Base-by-base conservation (phyloP, 2,113 vertebrate species). In the Microtus pennsylvanicus region DNA sequence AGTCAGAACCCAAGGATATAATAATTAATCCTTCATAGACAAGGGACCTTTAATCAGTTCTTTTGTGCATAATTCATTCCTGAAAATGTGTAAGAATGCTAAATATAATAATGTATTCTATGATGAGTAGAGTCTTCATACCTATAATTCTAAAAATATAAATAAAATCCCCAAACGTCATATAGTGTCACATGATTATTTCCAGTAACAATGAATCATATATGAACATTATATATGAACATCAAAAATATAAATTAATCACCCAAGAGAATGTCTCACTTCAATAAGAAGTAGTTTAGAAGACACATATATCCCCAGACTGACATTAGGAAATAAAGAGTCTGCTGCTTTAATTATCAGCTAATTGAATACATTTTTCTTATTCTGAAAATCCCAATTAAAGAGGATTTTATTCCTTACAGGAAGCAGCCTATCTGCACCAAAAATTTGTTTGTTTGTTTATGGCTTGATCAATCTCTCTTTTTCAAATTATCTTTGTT, bases 11-110 rank as follows among this genome's bases (percentile, higher is more conserved):
- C 86, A 96, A 90, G 81, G 80, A 42, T 52, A 26, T 38, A 87
- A 33, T 52, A 92, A 94, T 75, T 92, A 92, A 92, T 95, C n/a
- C 70, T 90, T 82, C 69, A 83, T 90, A 92, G 83, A 93, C 63
- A 89, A 89, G 3, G 55, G 61, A 69, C 17, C 78, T 92, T 95
- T 81, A 88, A 74, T 95, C 69, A 87, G 47, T 30, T 72, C 45
- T 26, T 92, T 74, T 70, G 45, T 83, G 74, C 35, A 61, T 87
- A 91, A 94, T 74, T 93, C 35, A 87, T 89, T 58, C 52, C 55
- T 95, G n/a, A 93, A 95, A 93, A 55, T 93, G 42, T 50, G 26
- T 81, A 72, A 76, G 67, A 80, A 76, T 65, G 17, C 30, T 89
- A 22, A 94, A 61, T 58, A 76, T 24, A 89, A 96, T 90, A 89